phyloP scores from a whole-genome alignment of 2,797 vertebrate genomes.

The Setipinna tenuifilis region DNA sequence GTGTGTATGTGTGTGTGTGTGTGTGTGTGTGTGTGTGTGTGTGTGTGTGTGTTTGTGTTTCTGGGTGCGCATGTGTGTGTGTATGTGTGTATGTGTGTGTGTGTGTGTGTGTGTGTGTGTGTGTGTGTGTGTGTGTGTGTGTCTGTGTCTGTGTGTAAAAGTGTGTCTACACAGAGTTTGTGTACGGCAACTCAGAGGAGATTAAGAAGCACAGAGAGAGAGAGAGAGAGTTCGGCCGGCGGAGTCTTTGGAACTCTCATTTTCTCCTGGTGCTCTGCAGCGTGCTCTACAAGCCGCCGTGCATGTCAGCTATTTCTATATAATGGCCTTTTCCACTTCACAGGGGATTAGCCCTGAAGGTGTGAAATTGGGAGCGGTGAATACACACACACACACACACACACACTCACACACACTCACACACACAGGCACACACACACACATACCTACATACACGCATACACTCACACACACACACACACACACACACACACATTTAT shows the following conservation, averaged over 20 bases:
- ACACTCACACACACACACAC: slow-evolving; percentile 25
- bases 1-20: not conserved
- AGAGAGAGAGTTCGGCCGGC: slow-evolving; percentile 61
- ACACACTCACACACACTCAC: slow-evolving; percentile 26
- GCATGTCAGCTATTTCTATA: slow-evolving; percentile 71
- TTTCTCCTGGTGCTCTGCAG: slow-evolving; percentile 29
- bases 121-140: not conserved
- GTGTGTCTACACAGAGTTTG: not conserved
- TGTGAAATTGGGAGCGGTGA: slow-evolving; percentile 65
- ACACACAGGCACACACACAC: slow-evolving; percentile 26
- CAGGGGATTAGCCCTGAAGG: slow-evolving; percentile 71
- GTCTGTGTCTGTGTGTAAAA: not conserved
- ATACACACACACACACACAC: slow-evolving; percentile 29
- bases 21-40: not conserved
- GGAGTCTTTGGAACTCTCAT: slow-evolving; percentile 22
- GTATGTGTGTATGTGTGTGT: too few relatives aligned
- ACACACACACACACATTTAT: not conserved
- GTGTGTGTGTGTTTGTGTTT: not conserved
- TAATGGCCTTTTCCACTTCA: slow-evolving; percentile 73
- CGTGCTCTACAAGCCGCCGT: slow-evolving; percentile 59
- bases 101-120: too few relatives aligned
- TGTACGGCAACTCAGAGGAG: slow-evolving; percentile 49
- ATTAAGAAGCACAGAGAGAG: slow-evolving; percentile 65
- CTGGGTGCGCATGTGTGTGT: too few relatives aligned
- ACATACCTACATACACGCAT: not conserved